Conservation (phyloP, 1,140 invertebrate species). For the Hycleus phaleratus region DNA sequence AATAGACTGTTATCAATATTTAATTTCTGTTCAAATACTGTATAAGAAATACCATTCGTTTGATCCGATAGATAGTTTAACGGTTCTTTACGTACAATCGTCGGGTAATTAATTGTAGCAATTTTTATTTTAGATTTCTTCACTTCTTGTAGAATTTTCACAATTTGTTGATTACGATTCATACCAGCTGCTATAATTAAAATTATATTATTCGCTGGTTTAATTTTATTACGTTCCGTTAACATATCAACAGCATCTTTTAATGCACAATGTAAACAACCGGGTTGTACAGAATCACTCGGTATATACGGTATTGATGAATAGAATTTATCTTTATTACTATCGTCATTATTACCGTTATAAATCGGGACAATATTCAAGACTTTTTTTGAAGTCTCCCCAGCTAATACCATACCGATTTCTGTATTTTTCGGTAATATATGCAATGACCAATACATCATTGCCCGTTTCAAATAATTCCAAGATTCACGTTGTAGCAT, state of each 20-base stretch:
- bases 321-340: slow-evolving; percentile 40
- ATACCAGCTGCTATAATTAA: slow-evolving; percentile 45
- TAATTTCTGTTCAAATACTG: slow-evolving; percentile 45
- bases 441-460: slow-evolving; percentile 49
- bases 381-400: slow-evolving; percentile 38
- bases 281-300: slow-evolving; percentile 40
- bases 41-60: slow-evolving; percentile 42
- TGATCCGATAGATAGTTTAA: slow-evolving; percentile 43
- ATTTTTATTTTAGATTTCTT: slow-evolving; percentile 39
- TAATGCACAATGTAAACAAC: slow-evolving; percentile 47
- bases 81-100: slow-evolving; percentile 33
- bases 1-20: slow-evolving; percentile 44
- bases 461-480: slow-evolving; percentile 49
- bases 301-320: slow-evolving; percentile 47
- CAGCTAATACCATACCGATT: slow-evolving; percentile 43
- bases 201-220: slow-evolving; percentile 47
- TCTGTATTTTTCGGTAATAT: slow-evolving; percentile 46
- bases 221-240: slow-evolving; percentile 37
- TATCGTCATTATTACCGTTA: slow-evolving; percentile 33
- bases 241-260: slow-evolving; percentile 46
- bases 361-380: slow-evolving; percentile 26
- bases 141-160: slow-evolving; percentile 34
- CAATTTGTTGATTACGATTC: slow-evolving; percentile 30
- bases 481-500: slow-evolving; percentile 51
- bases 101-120: slow-evolving; percentile 47